A percentile compares a stretch with the other conserved stretches of the same genome.
phyloP scores from a whole-genome alignment of 37 sponge, comb jelly and placozoan species.

The Chondrilla cf. caribensis region DNA sequence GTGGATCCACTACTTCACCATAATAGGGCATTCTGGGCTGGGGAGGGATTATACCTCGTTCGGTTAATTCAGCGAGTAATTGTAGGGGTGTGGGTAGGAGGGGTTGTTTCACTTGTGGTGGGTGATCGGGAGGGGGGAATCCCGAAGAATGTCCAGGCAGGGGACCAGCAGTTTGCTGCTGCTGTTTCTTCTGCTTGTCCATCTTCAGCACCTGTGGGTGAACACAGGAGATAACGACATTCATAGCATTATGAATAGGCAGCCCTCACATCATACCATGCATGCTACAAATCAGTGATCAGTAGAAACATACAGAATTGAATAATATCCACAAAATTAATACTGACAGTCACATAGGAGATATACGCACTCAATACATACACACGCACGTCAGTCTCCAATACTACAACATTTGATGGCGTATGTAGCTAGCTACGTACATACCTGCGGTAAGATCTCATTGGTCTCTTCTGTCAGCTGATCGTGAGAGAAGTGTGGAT shows the following conservation, averaged over 20 bases:
- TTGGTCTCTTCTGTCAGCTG: slow-evolving; percentile 68
- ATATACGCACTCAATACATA: background rate
- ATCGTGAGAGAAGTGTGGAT: slow-evolving; percentile 92
- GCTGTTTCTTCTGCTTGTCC: slow-evolving; percentile 5
- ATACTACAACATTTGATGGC: no score
- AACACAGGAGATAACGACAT: background rate
- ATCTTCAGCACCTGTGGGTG: slow-evolving; percentile 2
- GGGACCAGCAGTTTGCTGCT: background rate
- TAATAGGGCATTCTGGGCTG: background rate
- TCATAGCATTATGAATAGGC: no score
- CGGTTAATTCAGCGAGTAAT: background rate
- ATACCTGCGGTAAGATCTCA: slow-evolving; percentile 57
- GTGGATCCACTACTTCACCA: no score
- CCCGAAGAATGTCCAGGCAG: background rate
- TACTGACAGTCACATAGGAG: no score
- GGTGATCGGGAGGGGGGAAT: background rate
- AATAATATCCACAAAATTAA: no score
- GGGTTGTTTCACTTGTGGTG: background rate
- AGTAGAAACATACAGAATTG: no score
- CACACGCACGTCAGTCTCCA: no score
- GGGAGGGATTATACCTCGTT: background rate
- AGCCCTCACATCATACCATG: no score
- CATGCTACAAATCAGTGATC: no score
- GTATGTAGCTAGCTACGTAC: background rate
- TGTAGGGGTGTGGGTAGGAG: slow-evolving; percentile 4